Conservation (phyloP, 2,113 vertebrate genomes). For the Indri indri region DNA sequence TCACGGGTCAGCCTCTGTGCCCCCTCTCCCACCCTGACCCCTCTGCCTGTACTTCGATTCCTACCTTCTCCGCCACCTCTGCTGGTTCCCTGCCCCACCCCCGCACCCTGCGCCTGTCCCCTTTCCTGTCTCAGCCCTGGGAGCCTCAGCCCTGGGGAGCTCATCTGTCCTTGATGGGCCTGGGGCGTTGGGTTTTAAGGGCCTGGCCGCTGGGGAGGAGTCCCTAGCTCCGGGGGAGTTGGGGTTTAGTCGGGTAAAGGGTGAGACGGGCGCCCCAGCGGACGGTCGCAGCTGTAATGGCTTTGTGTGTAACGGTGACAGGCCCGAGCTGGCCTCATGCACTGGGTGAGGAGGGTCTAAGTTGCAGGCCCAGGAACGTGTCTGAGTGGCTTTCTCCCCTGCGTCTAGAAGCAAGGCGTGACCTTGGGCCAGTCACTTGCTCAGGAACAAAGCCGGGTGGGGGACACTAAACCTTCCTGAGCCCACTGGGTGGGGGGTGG, state of each 20-base stretch:
- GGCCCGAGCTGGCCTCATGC: not conserved
- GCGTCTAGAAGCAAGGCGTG: not conserved
- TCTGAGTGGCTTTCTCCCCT: not conserved
- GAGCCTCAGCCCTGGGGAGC: not conserved
- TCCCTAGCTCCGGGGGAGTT: not conserved
- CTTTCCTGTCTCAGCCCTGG: not conserved
- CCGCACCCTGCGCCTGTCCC: not conserved
- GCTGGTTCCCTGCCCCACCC: not conserved
- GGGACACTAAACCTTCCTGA: not conserved
- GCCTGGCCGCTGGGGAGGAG: not conserved
- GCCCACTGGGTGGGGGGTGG: not conserved
- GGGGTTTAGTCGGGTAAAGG: not conserved
- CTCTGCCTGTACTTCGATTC: not conserved
- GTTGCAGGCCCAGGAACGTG: not conserved
- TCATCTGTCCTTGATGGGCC: constrained; percentile 2
- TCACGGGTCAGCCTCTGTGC: not conserved
- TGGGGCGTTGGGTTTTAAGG: not conserved
- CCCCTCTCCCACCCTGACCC: not conserved
- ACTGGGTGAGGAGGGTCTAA: not conserved
- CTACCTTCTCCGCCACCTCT: not conserved
- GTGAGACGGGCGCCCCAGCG: no score
- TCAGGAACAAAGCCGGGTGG: not conserved
- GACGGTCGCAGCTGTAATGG: not conserved
- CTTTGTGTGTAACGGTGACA: not conserved
- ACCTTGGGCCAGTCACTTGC: constrained; percentile 27